Conservation (phyloP, 2,113 vertebrate genomes). For the Paradisaea rubra region DNA sequence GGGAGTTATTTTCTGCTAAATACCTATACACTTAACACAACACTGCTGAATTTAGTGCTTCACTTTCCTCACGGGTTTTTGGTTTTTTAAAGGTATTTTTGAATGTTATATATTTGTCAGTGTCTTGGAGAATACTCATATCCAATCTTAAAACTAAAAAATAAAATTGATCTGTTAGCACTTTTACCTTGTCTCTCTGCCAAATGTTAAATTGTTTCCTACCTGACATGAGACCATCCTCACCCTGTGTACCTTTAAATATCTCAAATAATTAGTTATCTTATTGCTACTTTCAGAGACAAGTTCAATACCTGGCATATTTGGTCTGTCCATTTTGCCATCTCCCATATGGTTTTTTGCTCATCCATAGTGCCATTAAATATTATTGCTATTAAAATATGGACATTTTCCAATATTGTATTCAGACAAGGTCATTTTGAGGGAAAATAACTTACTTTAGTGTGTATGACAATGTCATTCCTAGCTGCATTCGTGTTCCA, state of each 20-base stretch:
- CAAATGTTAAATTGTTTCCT: not conserved
- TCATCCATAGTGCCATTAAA: not conserved
- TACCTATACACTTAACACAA: not conserved
- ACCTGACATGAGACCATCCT: not conserved
- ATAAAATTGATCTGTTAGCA: not conserved
- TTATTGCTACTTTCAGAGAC: not conserved
- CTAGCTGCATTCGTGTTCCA: not conserved
- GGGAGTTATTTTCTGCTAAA: not conserved
- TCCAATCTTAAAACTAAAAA: not conserved
- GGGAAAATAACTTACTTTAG: not conserved
- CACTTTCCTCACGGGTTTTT: not conserved
- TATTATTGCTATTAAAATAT: not conserved
- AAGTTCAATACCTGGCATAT: not conserved
- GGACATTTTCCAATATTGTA: not conserved
- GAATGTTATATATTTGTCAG: not conserved
- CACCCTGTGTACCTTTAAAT: not conserved
- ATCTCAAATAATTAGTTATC: not conserved
- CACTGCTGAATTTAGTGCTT: not conserved
- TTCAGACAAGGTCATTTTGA: not conserved
- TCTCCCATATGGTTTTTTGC: not conserved
- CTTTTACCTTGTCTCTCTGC: not conserved
- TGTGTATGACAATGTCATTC: not conserved
- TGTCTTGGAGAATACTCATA: not conserved
- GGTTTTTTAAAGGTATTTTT: not conserved
- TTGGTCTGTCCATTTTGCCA: not conserved